Evolutionary conservation across 2,797 vertebrate species (phyloP), one percentile per base, ranked within the genome.

Genomic region (Neoniphon sammara): DNA sequence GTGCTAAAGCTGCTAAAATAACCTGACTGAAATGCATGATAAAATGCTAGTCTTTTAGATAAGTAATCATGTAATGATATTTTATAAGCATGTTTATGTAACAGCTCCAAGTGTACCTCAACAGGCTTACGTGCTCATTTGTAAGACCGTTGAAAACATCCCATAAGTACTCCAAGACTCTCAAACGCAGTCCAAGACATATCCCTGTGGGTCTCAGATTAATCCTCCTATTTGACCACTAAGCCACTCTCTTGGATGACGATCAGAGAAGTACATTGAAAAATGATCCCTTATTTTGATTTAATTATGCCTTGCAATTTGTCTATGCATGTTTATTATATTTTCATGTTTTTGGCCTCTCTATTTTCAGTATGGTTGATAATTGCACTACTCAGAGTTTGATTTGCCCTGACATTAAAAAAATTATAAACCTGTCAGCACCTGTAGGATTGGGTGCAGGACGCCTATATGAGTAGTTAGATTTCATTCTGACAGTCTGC

Each of bases 361-460:
- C 5, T 1, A 25, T 39, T 47, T 58, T 20, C 9, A 14, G 9
- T 53, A 12, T 18, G 23, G 18, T 70, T 70, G 47, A 81, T 56
- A n/a, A 12, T 50, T 9, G 8, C 27, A 56, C 57, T 30, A 55
- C 21, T 76, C 34, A 21, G 18, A 10, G 6, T 53, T 77, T 60
- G 34, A 79, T 81, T 55, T 78, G 34, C 30, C 61, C 50, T 64
- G 47, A 66, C 57, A 70, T 75, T 46, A 78, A 77, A 65, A 57
- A 59, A 81, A 80, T 61, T 86, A 87, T 87, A 88, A 91, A 91
- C 5, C 76, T 88, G 80, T 92, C 87, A 73, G 44, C 80, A 21
- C 58, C 27, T 53, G 21, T 10, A 12, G 68, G 68, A 70, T 64
- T 39, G n/a, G 73, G 39, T 58, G 57, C 77, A 71, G 67, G 31